Conservation (phyloP, 2,797 vertebrate genomes). For the Paratrypauchen microcephalus region DNA sequence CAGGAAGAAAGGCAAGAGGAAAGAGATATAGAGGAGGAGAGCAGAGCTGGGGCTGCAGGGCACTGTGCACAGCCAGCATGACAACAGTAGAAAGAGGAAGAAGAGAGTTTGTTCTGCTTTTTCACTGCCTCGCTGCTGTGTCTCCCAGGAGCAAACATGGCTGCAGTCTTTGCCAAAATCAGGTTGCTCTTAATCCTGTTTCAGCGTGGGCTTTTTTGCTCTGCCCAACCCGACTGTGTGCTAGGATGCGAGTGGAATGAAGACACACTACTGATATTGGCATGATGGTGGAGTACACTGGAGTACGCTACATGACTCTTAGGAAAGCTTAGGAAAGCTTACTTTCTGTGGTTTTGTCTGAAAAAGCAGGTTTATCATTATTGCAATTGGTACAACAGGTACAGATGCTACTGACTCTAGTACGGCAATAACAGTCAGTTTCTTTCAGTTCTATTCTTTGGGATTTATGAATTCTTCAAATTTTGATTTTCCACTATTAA, state of each 20-base stretch:
- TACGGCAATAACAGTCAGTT: too few relatives aligned
- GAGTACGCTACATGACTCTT: too few relatives aligned
- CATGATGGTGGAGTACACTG: background rate
- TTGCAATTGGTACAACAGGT: background rate
- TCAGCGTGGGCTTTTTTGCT: conserved; percentile 48
- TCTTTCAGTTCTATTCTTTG: too few relatives aligned
- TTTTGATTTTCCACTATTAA: too few relatives aligned
- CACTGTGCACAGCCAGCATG: conserved; percentile 35
- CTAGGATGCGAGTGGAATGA: conserved; percentile 29
- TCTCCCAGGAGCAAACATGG: conserved; percentile 55
- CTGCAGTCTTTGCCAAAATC: conserved; percentile 52
- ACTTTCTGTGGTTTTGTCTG: background rate
- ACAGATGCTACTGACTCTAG: too few relatives aligned
- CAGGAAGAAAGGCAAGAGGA: conserved; percentile 27
- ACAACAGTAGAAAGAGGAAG: conserved; percentile 35
- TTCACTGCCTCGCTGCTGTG: conserved; percentile 36
- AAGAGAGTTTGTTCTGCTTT: conserved; percentile 51
- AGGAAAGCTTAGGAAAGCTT: too few relatives aligned
- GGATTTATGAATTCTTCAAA: too few relatives aligned
- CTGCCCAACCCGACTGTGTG: conserved; percentile 44
- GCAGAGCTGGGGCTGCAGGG: conserved; percentile 42
- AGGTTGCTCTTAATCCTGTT: conserved; percentile 69
- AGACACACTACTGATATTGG: background rate
- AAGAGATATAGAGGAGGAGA: conserved; percentile 25
- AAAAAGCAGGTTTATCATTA: background rate